Percentiles rank a stretch among this genome's conserved stretches.
Evolutionary conservation across 2,797 vertebrate species (phyloP).

Genomic region (Podargus strigoides): DNA sequence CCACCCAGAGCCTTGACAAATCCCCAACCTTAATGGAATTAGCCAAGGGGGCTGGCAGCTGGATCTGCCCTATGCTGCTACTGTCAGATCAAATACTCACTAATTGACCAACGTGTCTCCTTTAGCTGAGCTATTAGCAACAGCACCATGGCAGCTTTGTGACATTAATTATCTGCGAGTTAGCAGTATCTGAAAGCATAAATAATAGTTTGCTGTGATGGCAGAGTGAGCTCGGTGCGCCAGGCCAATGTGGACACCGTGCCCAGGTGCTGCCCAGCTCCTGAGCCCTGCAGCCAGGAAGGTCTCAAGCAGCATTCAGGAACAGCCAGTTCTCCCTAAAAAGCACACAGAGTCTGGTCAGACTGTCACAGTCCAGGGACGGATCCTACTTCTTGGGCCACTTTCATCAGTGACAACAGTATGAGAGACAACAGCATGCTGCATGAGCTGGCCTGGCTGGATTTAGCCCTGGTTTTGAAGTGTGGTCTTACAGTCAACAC

Average conservation of each 20-base stretch:
- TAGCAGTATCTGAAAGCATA: slow-evolving; percentile 46
- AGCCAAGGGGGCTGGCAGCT: not conserved
- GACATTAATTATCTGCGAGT: slow-evolving; percentile 71
- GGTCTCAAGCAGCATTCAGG: rapidly evolving
- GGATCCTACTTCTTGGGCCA: not conserved
- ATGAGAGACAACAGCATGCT: rapidly evolving
- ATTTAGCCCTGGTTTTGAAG: not conserved
- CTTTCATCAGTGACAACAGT: not conserved
- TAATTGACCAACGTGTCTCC: slow-evolving; percentile 61
- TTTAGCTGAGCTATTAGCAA: slow-evolving; percentile 48
- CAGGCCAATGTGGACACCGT: not conserved
- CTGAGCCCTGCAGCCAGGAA: not conserved
- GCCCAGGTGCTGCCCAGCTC: not conserved
- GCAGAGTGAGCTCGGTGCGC: not conserved
- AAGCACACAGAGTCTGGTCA: not conserved
- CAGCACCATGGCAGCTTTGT: slow-evolving; percentile 49
- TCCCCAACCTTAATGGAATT: not conserved
- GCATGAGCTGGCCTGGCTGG: not conserved
- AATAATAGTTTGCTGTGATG: slow-evolving; percentile 9
- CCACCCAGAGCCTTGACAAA: not conserved
- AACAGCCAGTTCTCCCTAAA: not conserved
- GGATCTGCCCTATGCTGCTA: slow-evolving; percentile 46
- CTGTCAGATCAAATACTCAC: slow-evolving; percentile 66
- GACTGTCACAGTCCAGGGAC: not conserved
- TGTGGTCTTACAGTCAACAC: rapidly evolving